These are phyloP conservation scores for Acanthurus leucopareius DNA, from an alignment of 2,797 vertebrate species.

Conservation along the genomic window DNA sequence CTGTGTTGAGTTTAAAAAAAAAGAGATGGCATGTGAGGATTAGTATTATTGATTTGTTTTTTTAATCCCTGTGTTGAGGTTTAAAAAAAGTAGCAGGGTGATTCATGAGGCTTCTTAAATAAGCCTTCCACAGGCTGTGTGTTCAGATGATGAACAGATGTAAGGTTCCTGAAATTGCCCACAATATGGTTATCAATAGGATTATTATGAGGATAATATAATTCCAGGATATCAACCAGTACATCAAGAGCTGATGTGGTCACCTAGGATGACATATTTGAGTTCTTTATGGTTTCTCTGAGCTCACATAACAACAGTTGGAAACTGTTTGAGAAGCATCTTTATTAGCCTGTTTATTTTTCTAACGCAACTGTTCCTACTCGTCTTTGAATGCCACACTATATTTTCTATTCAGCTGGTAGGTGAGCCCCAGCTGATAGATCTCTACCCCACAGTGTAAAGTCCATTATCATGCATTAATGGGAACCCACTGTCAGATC, in stretches of 20 bases:
- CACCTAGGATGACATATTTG: neutral
- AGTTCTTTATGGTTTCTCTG: neutral
- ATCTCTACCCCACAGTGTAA: constrained; percentile 56
- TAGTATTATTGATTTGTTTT: constrained; percentile 73
- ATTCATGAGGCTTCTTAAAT: constrained; percentile 38
- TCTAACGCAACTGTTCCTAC: constrained; percentile 12
- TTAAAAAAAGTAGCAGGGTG: constrained; percentile 48
- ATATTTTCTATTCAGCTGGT: constrained; percentile 46
- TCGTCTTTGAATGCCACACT: constrained; percentile 23
- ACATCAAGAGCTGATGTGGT: constrained; percentile 1
- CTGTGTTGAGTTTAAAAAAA: constrained; percentile 19
- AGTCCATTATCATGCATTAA: constrained; percentile 77
- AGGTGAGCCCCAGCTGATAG: constrained; percentile 43
- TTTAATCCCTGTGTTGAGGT: constrained; percentile 69
- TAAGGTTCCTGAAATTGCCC: constrained; percentile 14
- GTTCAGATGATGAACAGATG: constrained; percentile 19
- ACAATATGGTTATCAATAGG: neutral
- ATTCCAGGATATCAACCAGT: constrained; percentile 18
- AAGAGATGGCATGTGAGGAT: constrained; percentile 62
- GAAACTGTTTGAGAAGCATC: constrained; percentile 17
- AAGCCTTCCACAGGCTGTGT: constrained; percentile 17
- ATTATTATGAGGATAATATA: constrained; percentile 21
- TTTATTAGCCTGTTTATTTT: constrained; percentile 17
- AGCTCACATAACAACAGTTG: constrained; percentile 41
- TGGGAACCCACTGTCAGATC: constrained; percentile 73